Evolutionary conservation across 2,888 invertebrate species (phyloP).

Genomic region (Agrypnus murinus): DNA sequence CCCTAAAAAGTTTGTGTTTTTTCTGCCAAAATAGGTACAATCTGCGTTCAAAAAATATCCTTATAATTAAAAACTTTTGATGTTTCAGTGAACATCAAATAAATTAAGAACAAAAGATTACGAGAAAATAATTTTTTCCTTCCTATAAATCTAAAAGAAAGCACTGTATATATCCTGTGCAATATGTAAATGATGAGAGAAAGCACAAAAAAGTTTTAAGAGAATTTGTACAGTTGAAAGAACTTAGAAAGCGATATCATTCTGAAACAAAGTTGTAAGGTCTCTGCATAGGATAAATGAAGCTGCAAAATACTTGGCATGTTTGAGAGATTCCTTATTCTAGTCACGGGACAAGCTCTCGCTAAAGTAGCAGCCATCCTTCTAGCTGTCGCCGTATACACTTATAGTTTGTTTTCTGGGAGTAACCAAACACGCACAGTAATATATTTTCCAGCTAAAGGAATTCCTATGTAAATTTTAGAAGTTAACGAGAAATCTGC

Average conservation of each 20-base stretch:
- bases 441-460: constrained; percentile 48
- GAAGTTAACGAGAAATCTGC: constrained; percentile 49
- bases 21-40: too few species aligned
- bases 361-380: constrained; percentile 58
- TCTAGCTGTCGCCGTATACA: constrained; percentile 57
- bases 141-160: too few species aligned
- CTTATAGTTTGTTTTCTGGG: constrained; percentile 52
- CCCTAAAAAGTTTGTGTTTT: too few species aligned
- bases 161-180: too few species aligned
- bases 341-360: constrained; percentile 58
- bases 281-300: constrained; percentile 48
- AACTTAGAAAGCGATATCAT: constrained; percentile 24
- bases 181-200: too few species aligned
- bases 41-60: too few species aligned
- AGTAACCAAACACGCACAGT: constrained; percentile 49
- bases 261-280: constrained; percentile 39
- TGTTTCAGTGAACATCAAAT: too few species aligned
- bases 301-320: constrained; percentile 59
- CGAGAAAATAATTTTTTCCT: too few species aligned
- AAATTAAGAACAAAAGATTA: too few species aligned
- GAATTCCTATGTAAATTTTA: constrained; percentile 49
- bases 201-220: too few species aligned
- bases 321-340: constrained; percentile 61
- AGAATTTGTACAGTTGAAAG: too few species aligned
- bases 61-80: too few species aligned